Percentiles rank a stretch among this genome's conserved stretches.
Conservation (phyloP, 1,140 invertebrate genomes). For the Ceratina calcarata region DNA sequence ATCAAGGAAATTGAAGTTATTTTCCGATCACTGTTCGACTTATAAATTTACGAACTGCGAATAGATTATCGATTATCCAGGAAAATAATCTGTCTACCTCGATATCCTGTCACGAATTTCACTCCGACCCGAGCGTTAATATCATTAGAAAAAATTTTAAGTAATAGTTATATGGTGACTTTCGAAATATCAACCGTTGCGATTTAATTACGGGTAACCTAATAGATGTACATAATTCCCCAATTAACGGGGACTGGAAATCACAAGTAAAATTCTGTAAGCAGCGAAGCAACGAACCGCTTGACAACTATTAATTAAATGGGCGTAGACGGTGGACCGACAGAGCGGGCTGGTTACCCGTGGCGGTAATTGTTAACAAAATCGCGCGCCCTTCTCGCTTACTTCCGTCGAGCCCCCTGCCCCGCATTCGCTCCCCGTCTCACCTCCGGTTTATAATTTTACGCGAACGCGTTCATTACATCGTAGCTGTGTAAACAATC, state of each 20-base stretch:
- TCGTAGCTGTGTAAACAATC: background rate
- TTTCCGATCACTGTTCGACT: no score
- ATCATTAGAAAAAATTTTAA: no score
- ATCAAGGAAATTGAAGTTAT: no score
- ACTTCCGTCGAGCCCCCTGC: background rate
- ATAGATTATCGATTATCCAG: no score
- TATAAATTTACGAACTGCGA: no score
- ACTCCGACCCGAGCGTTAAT: no score
- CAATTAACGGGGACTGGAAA: slow-evolving; percentile 43
- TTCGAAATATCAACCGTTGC: no score
- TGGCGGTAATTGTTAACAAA: slow-evolving; percentile 66
- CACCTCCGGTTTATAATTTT: slow-evolving; percentile 2
- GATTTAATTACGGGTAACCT: no score
- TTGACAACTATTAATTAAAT: slow-evolving; percentile 70
- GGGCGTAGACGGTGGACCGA: slow-evolving; percentile 53
- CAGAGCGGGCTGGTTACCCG: slow-evolving; percentile 9
- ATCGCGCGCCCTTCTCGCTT: slow-evolving; percentile 47
- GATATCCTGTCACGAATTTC: no score
- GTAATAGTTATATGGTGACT: no score
- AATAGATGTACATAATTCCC: slow-evolving; percentile 7
- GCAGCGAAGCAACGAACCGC: slow-evolving; percentile 59
- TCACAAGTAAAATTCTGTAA: slow-evolving; percentile 54
- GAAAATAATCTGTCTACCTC: no score
- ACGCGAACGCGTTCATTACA: background rate
- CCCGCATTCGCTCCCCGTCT: background rate